Percentiles rank a stretch among this genome's conserved stretches.
phyloP scores from a whole-genome alignment of 2,888 invertebrate species.

The Lepas anatifera region DNA sequence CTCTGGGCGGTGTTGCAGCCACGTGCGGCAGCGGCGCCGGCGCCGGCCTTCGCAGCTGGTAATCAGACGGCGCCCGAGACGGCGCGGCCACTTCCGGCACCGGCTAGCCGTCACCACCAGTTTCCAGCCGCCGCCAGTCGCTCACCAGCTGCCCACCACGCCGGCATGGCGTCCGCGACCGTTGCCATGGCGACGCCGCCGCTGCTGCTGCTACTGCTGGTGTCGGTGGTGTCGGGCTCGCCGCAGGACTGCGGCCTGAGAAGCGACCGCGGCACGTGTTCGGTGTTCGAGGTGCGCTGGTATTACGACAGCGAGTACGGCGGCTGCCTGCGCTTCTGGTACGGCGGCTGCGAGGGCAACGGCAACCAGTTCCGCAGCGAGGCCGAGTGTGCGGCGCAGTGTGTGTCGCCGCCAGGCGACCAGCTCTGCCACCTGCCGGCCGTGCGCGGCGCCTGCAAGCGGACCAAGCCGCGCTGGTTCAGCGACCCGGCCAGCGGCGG shows the following conservation, averaged over 20 bases:
- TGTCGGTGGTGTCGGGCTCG: not conserved
- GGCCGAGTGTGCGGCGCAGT: slow-evolving; percentile 1
- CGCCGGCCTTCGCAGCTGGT: not conserved
- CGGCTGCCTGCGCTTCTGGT: slow-evolving; percentile 18
- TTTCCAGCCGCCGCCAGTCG: not conserved
- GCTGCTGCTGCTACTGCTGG: not conserved
- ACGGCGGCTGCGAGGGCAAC: slow-evolving; percentile 17
- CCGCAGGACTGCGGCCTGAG: not conserved
- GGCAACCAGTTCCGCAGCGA: slow-evolving; percentile 16
- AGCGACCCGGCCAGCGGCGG: slow-evolving; percentile 4
- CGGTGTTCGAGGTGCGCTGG: slow-evolving; percentile 3
- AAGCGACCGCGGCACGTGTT: not conserved
- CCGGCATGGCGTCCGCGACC: not conserved
- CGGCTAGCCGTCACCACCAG: not conserved
- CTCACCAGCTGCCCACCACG: not conserved
- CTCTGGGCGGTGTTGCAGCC: not conserved
- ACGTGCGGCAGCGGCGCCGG: not conserved
- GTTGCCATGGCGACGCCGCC: not conserved
- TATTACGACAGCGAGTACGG: slow-evolving; percentile 16
- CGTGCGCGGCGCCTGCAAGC: slow-evolving; percentile 15
- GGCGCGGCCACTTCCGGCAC: not conserved
- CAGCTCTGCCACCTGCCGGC: slow-evolving; percentile 12
- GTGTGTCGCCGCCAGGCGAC: slow-evolving; percentile 13
- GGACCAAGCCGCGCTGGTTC: slow-evolving; percentile 13
- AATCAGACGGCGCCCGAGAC: not conserved